phyloP scores from a whole-genome alignment of 2,888 invertebrate species.

The Aproaerema taeniolella region DNA sequence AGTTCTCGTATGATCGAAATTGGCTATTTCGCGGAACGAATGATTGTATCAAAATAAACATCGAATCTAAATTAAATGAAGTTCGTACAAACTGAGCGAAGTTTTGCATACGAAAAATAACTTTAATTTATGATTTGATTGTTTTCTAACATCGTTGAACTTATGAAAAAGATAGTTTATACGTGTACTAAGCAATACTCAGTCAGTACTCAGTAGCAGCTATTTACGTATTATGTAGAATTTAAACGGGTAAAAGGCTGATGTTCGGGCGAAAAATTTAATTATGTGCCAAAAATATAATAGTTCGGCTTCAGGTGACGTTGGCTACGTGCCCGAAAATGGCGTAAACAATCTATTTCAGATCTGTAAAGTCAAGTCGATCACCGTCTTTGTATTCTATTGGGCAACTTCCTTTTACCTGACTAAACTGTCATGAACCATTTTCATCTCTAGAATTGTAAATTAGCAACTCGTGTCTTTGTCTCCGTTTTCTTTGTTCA shows the following conservation, averaged over 20 bases:
- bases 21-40: too few relatives aligned
- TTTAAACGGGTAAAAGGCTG: slow-evolving; percentile 31
- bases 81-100: too few relatives aligned
- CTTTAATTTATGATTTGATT: too few relatives aligned
- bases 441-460: slow-evolving; percentile 1
- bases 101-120: too few relatives aligned
- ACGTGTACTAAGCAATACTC: too few relatives aligned
- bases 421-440: slow-evolving; percentile 4
- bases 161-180: too few relatives aligned
- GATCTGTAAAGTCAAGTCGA: slow-evolving; percentile 55
- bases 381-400: slow-evolving; percentile 46
- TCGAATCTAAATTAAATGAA: too few relatives aligned
- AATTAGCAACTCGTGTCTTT: not conserved
- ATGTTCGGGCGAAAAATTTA: slow-evolving; percentile 53
- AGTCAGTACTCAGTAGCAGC: too few relatives aligned
- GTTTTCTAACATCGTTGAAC: too few relatives aligned
- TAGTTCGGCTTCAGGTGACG: slow-evolving; percentile 59
- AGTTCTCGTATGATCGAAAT: too few relatives aligned
- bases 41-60: too few relatives aligned
- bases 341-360: slow-evolving; percentile 75
- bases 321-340: slow-evolving; percentile 62
- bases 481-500: not conserved
- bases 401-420: slow-evolving; percentile 19
- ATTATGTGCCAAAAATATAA: slow-evolving; percentile 65
- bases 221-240: too few relatives aligned